Evolutionary conservation across 2,888 invertebrate species (phyloP).

Genomic region (Zeuzera pyrina): DNA sequence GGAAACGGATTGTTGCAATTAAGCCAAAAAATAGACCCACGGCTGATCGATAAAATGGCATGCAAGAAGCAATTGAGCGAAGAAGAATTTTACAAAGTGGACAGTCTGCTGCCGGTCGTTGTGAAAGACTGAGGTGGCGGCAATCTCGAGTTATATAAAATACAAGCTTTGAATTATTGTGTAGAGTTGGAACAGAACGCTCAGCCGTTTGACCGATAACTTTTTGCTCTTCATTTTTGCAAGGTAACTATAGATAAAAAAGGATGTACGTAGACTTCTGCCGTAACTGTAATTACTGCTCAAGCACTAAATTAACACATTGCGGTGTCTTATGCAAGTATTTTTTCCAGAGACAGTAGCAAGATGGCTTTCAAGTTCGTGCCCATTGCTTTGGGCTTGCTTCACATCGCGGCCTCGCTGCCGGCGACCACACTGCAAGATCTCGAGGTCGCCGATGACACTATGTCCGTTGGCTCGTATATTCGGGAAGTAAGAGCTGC

Average conservation of each 20-base stretch:
- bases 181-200: constrained; percentile 36
- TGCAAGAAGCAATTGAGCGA: constrained; percentile 8
- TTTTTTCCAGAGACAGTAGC: neutral
- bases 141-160: constrained; percentile 64
- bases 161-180: constrained; percentile 35
- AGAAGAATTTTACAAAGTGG: constrained; percentile 19
- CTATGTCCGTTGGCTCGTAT: constrained; percentile 70
- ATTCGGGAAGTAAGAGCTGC: constrained; percentile 71
- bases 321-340: too few species aligned
- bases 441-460: constrained; percentile 59
- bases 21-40: constrained; percentile 3
- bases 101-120: constrained; percentile 25
- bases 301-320: too few species aligned
- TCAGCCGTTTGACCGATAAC: constrained; percentile 23
- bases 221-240: constrained; percentile 23
- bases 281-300: too few species aligned
- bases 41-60: constrained; percentile 5
- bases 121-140: constrained; percentile 42
- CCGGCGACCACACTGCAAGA: constrained; percentile 44
- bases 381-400: constrained; percentile 32
- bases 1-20: constrained; percentile 7
- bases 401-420: constrained; percentile 33
- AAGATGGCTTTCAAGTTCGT: constrained; percentile 32
- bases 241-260: neutral
- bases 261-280: too few species aligned